Evolutionary conservation across 2,113 vertebrate species (phyloP).

Genomic region (Podilymbus podiceps): DNA sequence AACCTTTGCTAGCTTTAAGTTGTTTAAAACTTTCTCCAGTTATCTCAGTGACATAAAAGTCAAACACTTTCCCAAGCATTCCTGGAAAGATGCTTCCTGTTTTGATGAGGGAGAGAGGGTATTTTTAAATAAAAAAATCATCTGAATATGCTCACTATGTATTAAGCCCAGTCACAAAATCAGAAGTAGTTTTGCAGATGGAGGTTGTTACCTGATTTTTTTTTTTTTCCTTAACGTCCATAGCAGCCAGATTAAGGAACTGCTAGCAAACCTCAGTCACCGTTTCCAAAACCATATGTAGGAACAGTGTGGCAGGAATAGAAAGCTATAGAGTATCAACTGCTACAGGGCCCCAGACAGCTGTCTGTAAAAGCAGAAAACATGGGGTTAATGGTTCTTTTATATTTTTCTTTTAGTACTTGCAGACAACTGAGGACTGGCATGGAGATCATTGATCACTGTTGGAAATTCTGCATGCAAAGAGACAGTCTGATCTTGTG

Average conservation of each 20-base stretch:
- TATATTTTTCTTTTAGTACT: not conserved
- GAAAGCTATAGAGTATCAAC: constrained; percentile 17
- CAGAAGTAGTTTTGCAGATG: constrained; percentile 37
- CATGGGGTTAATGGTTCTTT: not conserved
- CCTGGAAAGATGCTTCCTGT: constrained; percentile 55
- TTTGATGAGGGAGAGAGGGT: not conserved
- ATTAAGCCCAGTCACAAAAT: constrained; percentile 18
- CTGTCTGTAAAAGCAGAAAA: constrained; percentile 33
- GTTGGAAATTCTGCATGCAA: not conserved
- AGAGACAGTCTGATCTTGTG: not conserved
- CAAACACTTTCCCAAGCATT: constrained; percentile 29
- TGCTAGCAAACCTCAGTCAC: constrained; percentile 12
- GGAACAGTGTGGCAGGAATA: not conserved
- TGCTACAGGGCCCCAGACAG: not conserved
- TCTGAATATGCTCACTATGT: not conserved
- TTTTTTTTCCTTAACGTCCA: not conserved
- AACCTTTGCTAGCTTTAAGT: not conserved
- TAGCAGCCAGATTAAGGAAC: constrained; percentile 46
- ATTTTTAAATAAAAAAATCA: constrained; percentile 42
- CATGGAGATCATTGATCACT: not conserved
- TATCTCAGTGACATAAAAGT: constrained; percentile 12
- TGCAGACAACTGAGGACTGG: not conserved
- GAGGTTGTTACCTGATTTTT: constrained; percentile 13
- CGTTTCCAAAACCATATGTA: not conserved
- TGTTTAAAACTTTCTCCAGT: constrained; percentile 7